These are phyloP conservation scores for Ormyrus thymus DNA, from an alignment of 2,888 invertebrate genomes.

Conservation along the genomic window DNA sequence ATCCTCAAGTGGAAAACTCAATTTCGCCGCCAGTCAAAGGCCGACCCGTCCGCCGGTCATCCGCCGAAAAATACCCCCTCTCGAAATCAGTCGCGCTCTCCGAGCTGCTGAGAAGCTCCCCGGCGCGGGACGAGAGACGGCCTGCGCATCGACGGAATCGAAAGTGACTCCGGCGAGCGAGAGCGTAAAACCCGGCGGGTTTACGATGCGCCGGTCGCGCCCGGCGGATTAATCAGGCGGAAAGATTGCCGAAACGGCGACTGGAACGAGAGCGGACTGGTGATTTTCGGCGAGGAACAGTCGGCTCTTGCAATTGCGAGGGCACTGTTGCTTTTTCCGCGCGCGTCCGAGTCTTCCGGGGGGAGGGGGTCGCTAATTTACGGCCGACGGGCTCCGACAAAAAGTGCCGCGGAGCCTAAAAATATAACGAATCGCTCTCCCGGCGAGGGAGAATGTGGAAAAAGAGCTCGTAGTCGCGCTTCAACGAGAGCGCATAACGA, in stretches of 20 bases:
- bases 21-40: no score
- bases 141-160: no score
- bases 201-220: constrained; percentile 14
- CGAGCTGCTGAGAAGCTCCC: no score
- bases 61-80: no score
- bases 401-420: constrained; percentile 28
- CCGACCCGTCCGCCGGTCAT: no score
- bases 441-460: constrained; percentile 8
- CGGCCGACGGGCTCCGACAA: background rate
- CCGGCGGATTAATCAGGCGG: constrained; percentile 30
- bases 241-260: constrained; percentile 23
- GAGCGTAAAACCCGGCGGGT: background rate
- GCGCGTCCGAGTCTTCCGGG: no score
- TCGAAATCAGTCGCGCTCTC: no score
- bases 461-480: constrained; percentile 20
- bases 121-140: no score
- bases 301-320: no score
- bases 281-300: constrained; percentile 10
- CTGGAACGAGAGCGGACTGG: background rate
- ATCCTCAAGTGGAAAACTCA: no score
- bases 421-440: constrained; percentile 26
- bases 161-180: no score
- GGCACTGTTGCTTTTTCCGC: no score
- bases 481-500: constrained; percentile 1
- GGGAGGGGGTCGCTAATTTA: background rate